Percentiles rank a stretch among this genome's conserved stretches.
phyloP scores from a whole-genome alignment of 1,140 invertebrate species.

The Neelides sp. region DNA sequence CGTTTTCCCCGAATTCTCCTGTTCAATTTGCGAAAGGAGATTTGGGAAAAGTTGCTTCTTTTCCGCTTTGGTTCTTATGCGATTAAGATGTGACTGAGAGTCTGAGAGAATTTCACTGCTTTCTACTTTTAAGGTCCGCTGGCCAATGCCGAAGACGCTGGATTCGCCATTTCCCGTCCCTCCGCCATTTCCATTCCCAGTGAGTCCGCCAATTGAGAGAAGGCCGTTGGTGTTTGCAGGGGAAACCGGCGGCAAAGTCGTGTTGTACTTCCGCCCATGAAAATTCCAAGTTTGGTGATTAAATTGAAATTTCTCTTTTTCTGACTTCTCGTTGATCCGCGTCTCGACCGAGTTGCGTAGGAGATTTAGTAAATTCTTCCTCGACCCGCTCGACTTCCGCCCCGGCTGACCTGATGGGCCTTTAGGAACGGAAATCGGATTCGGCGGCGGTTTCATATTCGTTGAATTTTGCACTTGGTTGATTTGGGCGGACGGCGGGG shows the following conservation, averaged over 20 bases:
- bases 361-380: slow-evolving; percentile 27
- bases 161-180: neutral
- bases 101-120: neutral
- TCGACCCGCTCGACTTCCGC: slow-evolving; percentile 10
- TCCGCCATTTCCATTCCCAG: neutral
- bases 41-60: slow-evolving; percentile 31
- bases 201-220: neutral
- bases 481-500: neutral
- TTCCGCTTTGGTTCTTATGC: slow-evolving; percentile 30
- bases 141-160: neutral
- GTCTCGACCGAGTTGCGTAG: slow-evolving; percentile 27
- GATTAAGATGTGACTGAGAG: neutral
- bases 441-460: slow-evolving; percentile 9
- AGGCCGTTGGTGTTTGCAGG: no score
- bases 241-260: slow-evolving; percentile 19
- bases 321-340: slow-evolving; percentile 27
- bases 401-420: slow-evolving; percentile 7
- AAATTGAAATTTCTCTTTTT: slow-evolving; percentile 30
- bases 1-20: slow-evolving; percentile 23
- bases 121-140: neutral
- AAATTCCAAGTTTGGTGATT: slow-evolving; percentile 32
- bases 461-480: neutral
- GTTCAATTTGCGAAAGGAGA: slow-evolving; percentile 29
- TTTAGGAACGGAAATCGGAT: slow-evolving; percentile 1
- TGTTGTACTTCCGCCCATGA: slow-evolving; percentile 27